phyloP scores from a whole-genome alignment of 2,797 vertebrate genomes.

The Ciconia nigra region DNA sequence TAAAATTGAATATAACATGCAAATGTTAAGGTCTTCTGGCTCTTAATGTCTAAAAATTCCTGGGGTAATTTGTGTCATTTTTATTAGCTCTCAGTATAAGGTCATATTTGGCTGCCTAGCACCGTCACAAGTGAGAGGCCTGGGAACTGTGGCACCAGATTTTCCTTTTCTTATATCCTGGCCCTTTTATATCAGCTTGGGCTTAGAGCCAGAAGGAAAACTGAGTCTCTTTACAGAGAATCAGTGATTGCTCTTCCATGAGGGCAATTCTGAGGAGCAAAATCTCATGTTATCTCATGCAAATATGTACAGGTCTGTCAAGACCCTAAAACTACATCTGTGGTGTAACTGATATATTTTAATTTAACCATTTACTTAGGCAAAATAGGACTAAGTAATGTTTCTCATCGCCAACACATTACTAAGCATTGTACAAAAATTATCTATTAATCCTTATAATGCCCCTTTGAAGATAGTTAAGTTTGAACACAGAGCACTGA shows the following conservation, averaged over 20 bases:
- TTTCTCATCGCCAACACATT: neutral
- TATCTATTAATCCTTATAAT: neutral
- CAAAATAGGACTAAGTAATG: neutral
- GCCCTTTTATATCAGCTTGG: neutral
- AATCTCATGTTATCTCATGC: neutral
- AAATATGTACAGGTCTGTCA: neutral
- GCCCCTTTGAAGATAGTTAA: neutral
- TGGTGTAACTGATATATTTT: neutral
- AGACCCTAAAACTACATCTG: neutral
- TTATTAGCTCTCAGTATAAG: neutral
- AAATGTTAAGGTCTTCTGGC: neutral
- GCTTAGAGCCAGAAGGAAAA: neutral
- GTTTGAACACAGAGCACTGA: neutral
- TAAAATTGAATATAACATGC: neutral
- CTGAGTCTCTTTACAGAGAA: neutral
- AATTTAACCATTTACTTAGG: neutral
- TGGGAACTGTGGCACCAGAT: neutral
- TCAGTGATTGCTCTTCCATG: neutral
- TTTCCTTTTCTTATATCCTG: neutral
- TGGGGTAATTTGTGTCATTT: neutral
- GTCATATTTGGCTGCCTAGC: neutral
- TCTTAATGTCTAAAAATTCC: neutral
- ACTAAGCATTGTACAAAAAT: neutral
- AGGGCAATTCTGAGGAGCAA: neutral
- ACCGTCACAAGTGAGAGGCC: neutral